Evolutionary conservation across 2,797 vertebrate genomes (phyloP).

Genomic region (Clarias platycephalus): DNA sequence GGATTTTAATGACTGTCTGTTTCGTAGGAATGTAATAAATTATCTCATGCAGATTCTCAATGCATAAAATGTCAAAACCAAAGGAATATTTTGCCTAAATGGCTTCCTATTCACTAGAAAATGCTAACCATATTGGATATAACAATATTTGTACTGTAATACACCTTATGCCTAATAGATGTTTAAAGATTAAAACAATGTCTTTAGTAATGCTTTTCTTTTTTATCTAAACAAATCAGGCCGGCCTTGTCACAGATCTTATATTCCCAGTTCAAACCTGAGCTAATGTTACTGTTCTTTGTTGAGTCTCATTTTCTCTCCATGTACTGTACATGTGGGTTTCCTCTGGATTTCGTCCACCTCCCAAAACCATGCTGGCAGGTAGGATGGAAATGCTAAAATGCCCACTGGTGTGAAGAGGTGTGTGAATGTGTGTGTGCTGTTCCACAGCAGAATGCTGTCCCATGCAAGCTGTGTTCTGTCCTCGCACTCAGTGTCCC

Average conservation of each 20-base stretch:
- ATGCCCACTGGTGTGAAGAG: neutral
- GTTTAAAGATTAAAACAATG: neutral
- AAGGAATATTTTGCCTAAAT: neutral
- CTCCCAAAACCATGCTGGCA: neutral
- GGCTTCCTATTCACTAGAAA: neutral
- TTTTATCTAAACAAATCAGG: neutral
- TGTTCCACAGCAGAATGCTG: neutral
- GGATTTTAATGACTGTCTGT: conserved; percentile 1
- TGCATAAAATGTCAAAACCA: neutral
- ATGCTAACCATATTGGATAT: neutral
- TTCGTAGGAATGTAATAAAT: neutral
- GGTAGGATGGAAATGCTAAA: neutral
- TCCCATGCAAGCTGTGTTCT: neutral
- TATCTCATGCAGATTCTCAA: neutral
- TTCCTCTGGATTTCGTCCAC: conserved; percentile 3
- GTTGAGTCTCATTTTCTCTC: neutral
- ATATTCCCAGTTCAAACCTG: neutral
- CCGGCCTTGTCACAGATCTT: neutral
- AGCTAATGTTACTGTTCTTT: neutral
- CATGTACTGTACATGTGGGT: neutral
- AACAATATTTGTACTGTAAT: neutral
- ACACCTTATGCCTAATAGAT: neutral
- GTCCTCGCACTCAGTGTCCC: neutral
- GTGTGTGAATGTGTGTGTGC: conserved; percentile 13
- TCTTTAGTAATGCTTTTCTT: neutral